A percentile compares a stretch with the other conserved stretches of the same genome.
Conservation (phyloP, 2,888 invertebrate genomes). For the Trachelus tabidus region DNA sequence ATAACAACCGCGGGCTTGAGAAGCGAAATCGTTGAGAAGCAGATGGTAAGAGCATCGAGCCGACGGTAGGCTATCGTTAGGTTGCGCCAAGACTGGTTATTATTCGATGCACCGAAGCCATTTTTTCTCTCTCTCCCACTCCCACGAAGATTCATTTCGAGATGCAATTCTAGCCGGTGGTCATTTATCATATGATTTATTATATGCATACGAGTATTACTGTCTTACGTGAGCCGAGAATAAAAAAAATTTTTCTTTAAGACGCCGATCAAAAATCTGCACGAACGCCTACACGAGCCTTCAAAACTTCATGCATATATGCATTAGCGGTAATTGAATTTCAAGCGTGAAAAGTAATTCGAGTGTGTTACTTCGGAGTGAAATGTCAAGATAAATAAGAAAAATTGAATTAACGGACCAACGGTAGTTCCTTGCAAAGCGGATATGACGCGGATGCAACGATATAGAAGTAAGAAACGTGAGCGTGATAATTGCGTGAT, state of each 20-base stretch:
- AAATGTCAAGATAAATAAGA: not conserved
- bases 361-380: not conserved
- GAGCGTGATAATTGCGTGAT: not conserved
- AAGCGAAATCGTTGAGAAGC: constrained; percentile 7
- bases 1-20: constrained; percentile 3
- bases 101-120: not conserved
- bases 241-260: not conserved
- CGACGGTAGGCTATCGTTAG: constrained; percentile 27
- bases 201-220: not conserved
- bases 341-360: not conserved
- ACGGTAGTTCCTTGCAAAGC: not conserved
- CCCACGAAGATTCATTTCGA: not conserved
- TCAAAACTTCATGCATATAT: not conserved
- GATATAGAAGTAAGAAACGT: not conserved
- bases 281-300: not conserved
- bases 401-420: not conserved
- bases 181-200: not conserved
- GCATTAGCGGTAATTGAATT: not conserved
- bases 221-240: not conserved
- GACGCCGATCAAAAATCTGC: not conserved
- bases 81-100: not conserved
- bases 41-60: constrained; percentile 4
- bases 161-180: not conserved
- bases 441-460: not conserved
- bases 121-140: not conserved